Evolutionary conservation across 2,113 vertebrate species (phyloP), one percentile per base, ranked within the genome.

Genomic region (Ramphastos sulfuratus): DNA sequence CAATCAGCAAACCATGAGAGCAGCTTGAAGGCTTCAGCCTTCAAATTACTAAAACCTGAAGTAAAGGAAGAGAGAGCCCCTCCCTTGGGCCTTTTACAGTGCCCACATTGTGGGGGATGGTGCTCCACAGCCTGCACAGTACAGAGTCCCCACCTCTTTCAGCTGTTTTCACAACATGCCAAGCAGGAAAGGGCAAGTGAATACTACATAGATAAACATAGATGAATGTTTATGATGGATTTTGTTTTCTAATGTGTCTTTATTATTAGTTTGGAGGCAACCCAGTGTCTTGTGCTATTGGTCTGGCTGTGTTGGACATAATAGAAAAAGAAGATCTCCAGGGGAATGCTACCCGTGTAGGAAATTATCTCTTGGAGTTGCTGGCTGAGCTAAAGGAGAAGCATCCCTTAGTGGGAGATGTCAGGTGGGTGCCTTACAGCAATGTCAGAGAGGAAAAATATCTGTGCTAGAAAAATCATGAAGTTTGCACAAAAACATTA

Each of bases 261-360:
- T 85, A 8, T 67, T 77, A 6, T 78, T 93, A 99, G 99, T 99
- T 99, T 97, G 99, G 98, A 75, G 99, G 99, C 60, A 99, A 99
- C 88, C 99, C 99, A 7, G 99, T 99, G 67, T 99, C 99, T 14
- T 99, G 99, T 92, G 99, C 99, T 87, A 97, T 99, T 90, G 99
- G 98, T 7, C 88, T 99, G 96, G 98, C 99, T 8, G 99, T 99
- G 42, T 96, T 99, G 18, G 98, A 99, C 8, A 85, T 99, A 90
- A 99, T 99, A 89, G 97, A 97, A 95, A 98, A 98, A 84, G 99
- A 99, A 96, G 98, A 98, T 96, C 98, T 99, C 55, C 98, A 98
- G 97, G 98, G 97, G 39, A 99, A 99, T 83, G 99, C 99, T 4
- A 90, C 96, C 37, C 96, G 50, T 28, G 98, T 99, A 64, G 99